Percentiles rank a stretch among this genome's conserved stretches.
Evolutionary conservation across 2,797 vertebrate species (phyloP).

Genomic region (Melanogrammus aeglefinus): DNA sequence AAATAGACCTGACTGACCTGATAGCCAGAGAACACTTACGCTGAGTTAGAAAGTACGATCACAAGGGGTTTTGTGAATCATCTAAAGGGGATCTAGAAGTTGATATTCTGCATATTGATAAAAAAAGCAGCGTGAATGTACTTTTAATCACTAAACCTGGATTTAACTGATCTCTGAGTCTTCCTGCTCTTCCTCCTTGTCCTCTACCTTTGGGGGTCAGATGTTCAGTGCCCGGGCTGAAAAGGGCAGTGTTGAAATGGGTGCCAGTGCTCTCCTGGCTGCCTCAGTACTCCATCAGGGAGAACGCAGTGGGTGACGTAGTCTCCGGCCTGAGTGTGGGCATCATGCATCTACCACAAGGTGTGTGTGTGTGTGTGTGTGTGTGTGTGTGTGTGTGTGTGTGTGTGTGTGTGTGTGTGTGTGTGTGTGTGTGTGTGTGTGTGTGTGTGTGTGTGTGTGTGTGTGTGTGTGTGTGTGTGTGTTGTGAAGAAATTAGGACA

Average conservation of each 20-base stretch:
- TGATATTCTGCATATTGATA: neutral
- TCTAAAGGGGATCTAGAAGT: neutral
- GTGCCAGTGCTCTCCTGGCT: conserved; percentile 84
- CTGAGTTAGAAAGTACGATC: too few species aligned
- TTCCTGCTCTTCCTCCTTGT: neutral
- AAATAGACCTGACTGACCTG: neutral
- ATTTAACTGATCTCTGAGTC: neutral
- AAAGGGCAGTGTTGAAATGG: conserved; percentile 47
- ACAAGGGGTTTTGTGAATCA: too few species aligned
- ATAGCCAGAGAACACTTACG: too few species aligned
- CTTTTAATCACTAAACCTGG: neutral
- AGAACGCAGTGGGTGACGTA: conserved; percentile 84
- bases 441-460: neutral
- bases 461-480: neutral
- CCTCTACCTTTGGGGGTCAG: conserved; percentile 40
- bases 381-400: neutral
- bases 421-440: conserved; percentile 56
- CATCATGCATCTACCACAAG: conserved; percentile 95
- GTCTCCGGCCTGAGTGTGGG: conserved; percentile 88
- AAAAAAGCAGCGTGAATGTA: neutral
- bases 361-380: conserved; percentile 58
- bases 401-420: neutral
- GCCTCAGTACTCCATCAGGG: conserved; percentile 82
- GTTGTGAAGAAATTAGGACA: neutral
- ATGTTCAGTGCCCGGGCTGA: conserved; percentile 62